phyloP scores from a whole-genome alignment of 2,888 invertebrate genomes.

The Hyles lineata region DNA sequence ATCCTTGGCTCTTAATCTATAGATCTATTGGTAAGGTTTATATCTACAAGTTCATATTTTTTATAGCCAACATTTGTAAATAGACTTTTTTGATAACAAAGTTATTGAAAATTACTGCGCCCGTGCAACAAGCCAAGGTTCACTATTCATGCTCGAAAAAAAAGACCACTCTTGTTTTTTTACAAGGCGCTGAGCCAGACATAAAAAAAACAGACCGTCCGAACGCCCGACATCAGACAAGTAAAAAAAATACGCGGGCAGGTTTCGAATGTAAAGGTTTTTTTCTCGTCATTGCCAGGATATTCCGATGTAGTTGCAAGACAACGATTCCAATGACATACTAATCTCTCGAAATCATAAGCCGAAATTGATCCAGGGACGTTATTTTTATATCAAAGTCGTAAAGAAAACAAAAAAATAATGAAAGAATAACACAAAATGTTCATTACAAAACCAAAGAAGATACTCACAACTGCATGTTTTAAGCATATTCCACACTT shows the following conservation, averaged over 20 bases:
- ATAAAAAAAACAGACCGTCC: slow-evolving; percentile 76
- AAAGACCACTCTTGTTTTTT: slow-evolving; percentile 69
- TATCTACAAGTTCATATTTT: neutral
- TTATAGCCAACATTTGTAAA: slow-evolving; percentile 2
- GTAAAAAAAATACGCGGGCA: slow-evolving; percentile 82
- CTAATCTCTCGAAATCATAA: slow-evolving; percentile 38
- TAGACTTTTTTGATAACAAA: slow-evolving; percentile 28
- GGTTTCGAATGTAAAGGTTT: slow-evolving; percentile 77
- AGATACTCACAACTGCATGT: slow-evolving; percentile 75
- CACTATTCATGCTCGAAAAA: slow-evolving; percentile 62
- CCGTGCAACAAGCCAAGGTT: slow-evolving; percentile 61
- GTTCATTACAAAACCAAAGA: slow-evolving; percentile 48
- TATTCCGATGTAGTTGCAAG: slow-evolving; percentile 37
- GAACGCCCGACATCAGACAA: slow-evolving; percentile 56
- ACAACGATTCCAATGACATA: slow-evolving; percentile 23
- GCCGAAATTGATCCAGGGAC: slow-evolving; percentile 45
- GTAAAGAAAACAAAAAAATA: slow-evolving; percentile 82
- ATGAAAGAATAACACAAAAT: slow-evolving; percentile 62
- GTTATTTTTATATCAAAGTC: slow-evolving; percentile 75
- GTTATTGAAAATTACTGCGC: slow-evolving; percentile 33
- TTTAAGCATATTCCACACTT: slow-evolving; percentile 80
- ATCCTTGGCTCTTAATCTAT: neutral
- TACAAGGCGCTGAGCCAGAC: slow-evolving; percentile 78
- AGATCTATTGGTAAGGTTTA: neutral
- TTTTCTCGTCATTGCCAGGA: slow-evolving; percentile 55